A percentile compares a stretch with the other conserved stretches of the same genome.
Conservation (phyloP, 2,888 invertebrate genomes). For the Trissoscelio sp. region DNA sequence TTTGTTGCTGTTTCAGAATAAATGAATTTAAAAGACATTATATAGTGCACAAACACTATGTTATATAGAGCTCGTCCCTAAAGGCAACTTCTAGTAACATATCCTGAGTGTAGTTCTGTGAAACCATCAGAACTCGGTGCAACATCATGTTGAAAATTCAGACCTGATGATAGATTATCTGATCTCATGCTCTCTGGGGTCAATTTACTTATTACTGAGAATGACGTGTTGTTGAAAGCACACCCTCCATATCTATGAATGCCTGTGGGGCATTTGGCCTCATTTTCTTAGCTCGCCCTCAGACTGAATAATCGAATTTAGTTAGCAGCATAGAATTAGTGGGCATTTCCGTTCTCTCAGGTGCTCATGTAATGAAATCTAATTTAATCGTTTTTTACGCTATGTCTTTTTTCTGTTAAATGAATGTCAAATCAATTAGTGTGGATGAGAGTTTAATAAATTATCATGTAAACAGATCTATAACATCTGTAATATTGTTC, state of each 20-base stretch:
- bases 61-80: conserved; percentile 8
- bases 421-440: background rate
- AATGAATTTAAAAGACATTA: no score
- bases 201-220: conserved; percentile 60
- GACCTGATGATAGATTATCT: conserved; percentile 51
- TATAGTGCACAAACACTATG: background rate
- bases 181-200: conserved; percentile 44
- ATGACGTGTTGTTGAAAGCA: conserved; percentile 59
- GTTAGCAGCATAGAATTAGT: conserved; percentile 19
- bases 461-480: no score
- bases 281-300: conserved; percentile 39
- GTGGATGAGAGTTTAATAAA: background rate
- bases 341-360: background rate
- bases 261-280: conserved; percentile 44
- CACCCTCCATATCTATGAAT: conserved; percentile 44
- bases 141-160: conserved; percentile 46
- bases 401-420: no score
- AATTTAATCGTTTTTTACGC: background rate
- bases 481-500: no score
- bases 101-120: background rate
- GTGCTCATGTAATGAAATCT: background rate
- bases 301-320: conserved; percentile 34
- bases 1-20: no score
- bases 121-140: conserved; percentile 16
- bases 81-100: conserved; percentile 24